These are phyloP conservation scores for Acanthisitta chloris DNA, from an alignment of 2,113 vertebrate species.

Conservation along the genomic window DNA sequence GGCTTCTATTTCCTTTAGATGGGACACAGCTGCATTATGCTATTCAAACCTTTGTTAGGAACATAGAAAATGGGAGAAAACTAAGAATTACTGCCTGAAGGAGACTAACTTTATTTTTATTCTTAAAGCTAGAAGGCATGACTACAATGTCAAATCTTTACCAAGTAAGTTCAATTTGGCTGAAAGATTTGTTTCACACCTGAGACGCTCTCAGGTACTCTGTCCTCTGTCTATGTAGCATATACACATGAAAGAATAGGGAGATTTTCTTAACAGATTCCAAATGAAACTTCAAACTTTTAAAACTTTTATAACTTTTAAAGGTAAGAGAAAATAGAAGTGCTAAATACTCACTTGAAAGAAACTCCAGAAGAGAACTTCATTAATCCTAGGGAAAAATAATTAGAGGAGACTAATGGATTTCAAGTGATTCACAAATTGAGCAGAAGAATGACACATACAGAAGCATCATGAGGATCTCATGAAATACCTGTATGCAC, in stretches of 20 bases:
- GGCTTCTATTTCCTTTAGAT: background rate
- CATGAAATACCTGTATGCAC: background rate
- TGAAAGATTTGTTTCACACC: background rate
- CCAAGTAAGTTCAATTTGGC: background rate
- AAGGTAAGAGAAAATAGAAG: background rate
- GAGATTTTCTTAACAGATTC: background rate
- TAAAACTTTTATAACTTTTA: accelerated
- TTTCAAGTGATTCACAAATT: background rate
- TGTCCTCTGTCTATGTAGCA: background rate
- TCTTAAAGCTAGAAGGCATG: background rate
- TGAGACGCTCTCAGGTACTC: background rate
- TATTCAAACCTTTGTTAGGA: background rate
- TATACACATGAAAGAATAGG: background rate
- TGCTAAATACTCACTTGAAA: background rate
- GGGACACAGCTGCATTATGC: background rate
- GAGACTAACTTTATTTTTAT: background rate
- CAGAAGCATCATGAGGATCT: background rate
- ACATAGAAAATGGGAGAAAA: background rate
- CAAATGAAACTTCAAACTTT: background rate
- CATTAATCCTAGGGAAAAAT: background rate
- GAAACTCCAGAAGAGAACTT: background rate
- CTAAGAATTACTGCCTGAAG: background rate
- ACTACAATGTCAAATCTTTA: background rate
- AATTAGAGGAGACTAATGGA: background rate
- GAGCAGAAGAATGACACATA: background rate